phyloP scores from a whole-genome alignment of 1,140 invertebrate species.

The Dryas iulia region DNA sequence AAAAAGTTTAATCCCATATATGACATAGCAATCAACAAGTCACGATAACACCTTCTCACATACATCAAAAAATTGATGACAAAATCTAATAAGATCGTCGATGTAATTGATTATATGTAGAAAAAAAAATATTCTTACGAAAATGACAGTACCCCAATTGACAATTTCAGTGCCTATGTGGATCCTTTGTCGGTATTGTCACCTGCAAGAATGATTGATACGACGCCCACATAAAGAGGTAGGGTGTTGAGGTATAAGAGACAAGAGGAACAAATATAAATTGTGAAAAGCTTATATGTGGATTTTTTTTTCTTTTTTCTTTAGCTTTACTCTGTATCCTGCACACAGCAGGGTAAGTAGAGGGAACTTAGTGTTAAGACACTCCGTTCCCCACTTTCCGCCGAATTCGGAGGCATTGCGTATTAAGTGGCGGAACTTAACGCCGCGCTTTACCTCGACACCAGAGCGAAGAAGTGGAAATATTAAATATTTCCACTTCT shows the following conservation, averaged over 20 bases:
- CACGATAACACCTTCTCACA: not conserved
- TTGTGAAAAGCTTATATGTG: too few relatives aligned
- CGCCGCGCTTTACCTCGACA: too few relatives aligned
- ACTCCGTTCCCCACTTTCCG: too few relatives aligned
- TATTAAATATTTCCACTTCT: too few relatives aligned
- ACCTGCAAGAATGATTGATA: conserved; percentile 52
- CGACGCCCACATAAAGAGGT: conserved; percentile 36
- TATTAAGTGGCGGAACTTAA: too few relatives aligned
- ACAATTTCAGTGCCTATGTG: conserved; percentile 28
- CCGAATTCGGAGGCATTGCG: too few relatives aligned
- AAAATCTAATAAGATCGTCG: conserved; percentile 25
- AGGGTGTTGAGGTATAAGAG: conserved; percentile 28
- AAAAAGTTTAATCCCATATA: not conserved
- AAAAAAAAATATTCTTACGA: conserved; percentile 22
- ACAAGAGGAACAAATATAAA: too few relatives aligned
- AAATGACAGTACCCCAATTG: conserved; percentile 31
- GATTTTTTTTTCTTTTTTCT: too few relatives aligned
- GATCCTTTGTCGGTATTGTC: conserved; percentile 43
- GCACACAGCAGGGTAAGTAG: too few relatives aligned
- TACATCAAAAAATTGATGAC: conserved; percentile 19
- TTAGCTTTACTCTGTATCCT: too few relatives aligned
- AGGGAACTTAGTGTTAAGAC: too few relatives aligned
- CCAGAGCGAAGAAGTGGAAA: too few relatives aligned
- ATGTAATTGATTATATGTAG: conserved; percentile 26
- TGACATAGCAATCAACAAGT: not conserved